Evolutionary conservation across 2,888 invertebrate species (phyloP), one percentile per base, ranked within the genome.

Genomic region (Drosophila kanekoi): DNA sequence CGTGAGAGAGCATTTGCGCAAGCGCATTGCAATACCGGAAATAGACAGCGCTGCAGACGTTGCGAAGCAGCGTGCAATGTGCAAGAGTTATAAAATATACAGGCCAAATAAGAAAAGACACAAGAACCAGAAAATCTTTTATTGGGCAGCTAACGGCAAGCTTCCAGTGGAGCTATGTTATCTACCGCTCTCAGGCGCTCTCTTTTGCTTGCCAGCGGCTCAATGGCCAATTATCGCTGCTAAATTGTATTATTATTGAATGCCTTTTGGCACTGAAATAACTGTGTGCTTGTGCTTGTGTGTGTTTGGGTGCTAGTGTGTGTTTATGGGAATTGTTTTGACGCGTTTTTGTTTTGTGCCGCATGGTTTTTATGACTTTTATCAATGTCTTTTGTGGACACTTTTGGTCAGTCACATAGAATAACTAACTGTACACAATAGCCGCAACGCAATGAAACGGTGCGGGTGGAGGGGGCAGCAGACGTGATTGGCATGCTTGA

Each of bases 211-310:
- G 20, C 35, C 53, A 57, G 10, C 62, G 61, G 58, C 74, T 68
- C 74, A 63, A 72, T 84, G 67, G 81, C 87, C 85, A 85, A 85
- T 89, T 85, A 85, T 86, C 60, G 87, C 75, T 72, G 77, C 81
- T 83, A 77, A 85, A 88, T 82, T 77, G 87, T 71, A 89, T 89
- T 87, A 89, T 74, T 89, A 88, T 83, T 81, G 81, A 81, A 64
- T 79, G 57, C 68, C 60, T 74, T 72, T 78, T 59, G 75, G 52
- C 59, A 64, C 48, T 57, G 51, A 51, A 59, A 33, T 52, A 52
- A 65, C 58, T 59, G 47, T 54, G 16, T 20, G 33, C 10, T 37
- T 72, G 37, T 23, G 10, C 14, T 18, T 45, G n/a, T 49, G 16
- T 45, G 41, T 59, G 20, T n/a, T n/a, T n/a, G n/a, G n/a, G n/a